A percentile compares a stretch with the other conserved stretches of the same genome.
Conservation (phyloP, 1,140 invertebrate species). For the Ostrea denselamellosa region DNA sequence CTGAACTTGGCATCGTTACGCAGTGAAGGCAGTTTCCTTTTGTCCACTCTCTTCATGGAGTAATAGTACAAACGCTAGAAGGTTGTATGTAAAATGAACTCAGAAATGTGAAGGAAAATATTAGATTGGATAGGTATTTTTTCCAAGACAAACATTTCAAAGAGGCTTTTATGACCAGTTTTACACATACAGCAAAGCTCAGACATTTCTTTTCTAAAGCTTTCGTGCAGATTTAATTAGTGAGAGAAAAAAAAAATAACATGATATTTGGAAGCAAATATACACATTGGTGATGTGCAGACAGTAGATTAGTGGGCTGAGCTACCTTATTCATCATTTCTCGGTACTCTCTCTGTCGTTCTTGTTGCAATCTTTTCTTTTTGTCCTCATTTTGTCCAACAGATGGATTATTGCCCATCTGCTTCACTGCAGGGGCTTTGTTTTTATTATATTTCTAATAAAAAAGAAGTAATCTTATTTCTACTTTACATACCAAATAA, state of each 20-base stretch:
- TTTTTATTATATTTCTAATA: conserved; percentile 40
- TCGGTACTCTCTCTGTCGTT: conserved; percentile 47
- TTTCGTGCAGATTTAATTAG: not conserved
- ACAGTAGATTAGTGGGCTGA: not conserved
- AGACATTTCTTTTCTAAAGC: not conserved
- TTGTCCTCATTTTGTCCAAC: conserved; percentile 31
- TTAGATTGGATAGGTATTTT: not conserved
- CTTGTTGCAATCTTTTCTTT: conserved; percentile 41
- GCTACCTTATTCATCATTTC: conserved; percentile 50
- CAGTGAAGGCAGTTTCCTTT: conserved; percentile 12
- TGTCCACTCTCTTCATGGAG: conserved; percentile 11
- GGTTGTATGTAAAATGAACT: not conserved
- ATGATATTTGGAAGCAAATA: not conserved
- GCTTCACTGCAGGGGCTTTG: not conserved
- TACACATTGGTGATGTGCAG: not conserved
- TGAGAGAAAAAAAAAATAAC: not conserved
- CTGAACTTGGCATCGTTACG: not conserved
- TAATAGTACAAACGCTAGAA: conserved; percentile 21
- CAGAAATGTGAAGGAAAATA: not conserved
- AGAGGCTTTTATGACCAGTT: not conserved
- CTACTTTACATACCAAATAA: not conserved
- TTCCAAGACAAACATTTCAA: not conserved
- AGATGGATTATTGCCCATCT: not conserved
- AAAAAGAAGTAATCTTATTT: conserved; percentile 34
- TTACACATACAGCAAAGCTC: conserved; percentile 31